A percentile compares a stretch with the other conserved stretches of the same genome.
phyloP scores from a whole-genome alignment of 2,113 vertebrate species.

The Phrynosoma blainvillii region DNA sequence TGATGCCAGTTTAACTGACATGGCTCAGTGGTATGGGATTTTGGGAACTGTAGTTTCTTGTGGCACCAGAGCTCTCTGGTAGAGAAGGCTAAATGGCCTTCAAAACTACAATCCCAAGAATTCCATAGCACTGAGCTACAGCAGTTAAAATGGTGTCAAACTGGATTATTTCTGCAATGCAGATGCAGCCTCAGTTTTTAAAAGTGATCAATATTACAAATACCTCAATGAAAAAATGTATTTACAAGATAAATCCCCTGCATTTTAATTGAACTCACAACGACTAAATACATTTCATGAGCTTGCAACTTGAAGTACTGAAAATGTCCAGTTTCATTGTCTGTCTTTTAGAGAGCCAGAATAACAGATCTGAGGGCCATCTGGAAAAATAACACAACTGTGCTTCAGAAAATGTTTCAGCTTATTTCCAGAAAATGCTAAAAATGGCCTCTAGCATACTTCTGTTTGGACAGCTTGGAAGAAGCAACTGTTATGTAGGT shows the following conservation, averaged over 20 bases:
- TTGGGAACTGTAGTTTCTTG: too few species aligned
- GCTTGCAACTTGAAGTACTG: slow-evolving; percentile 1
- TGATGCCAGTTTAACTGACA: too few species aligned
- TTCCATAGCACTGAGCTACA: too few species aligned
- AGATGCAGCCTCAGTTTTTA: not conserved
- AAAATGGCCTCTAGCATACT: slow-evolving; percentile 13
- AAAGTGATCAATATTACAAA: not conserved
- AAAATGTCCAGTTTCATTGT: slow-evolving; percentile 1
- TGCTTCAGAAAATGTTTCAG: slow-evolving; percentile 3
- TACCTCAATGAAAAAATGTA: not conserved
- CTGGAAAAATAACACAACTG: slow-evolving; percentile 8
- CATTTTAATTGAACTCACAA: not conserved
- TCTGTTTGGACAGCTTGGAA: slow-evolving; percentile 26
- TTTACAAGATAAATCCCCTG: not conserved
- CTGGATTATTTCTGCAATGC: too few species aligned
- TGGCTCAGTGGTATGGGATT: too few species aligned
- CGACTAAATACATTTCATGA: not conserved
- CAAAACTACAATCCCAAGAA: not conserved
- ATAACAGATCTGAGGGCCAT: slow-evolving; percentile 29
- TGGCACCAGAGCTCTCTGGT: too few species aligned
- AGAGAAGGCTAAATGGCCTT: too few species aligned
- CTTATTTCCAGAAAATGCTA: not conserved
- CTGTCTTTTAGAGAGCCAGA: not conserved
- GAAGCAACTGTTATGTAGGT: not conserved
- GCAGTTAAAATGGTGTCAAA: too few species aligned